Evolutionary conservation across 2,888 invertebrate genomes (phyloP).

Genomic region (Tetragonula carbonaria): DNA sequence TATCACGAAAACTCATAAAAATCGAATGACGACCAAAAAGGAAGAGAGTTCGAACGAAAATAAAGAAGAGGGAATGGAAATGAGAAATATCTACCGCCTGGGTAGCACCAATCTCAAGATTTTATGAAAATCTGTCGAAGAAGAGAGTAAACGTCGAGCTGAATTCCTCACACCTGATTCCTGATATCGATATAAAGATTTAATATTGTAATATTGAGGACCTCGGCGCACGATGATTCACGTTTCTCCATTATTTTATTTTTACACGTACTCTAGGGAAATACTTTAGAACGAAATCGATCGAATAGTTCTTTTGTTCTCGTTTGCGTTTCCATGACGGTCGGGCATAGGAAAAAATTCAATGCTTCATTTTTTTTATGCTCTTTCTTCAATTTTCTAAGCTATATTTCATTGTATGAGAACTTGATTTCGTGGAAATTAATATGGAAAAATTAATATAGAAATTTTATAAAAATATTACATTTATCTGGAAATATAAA

Average conservation of each 20-base stretch:
- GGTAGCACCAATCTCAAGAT: neutral
- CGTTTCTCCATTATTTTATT: neutral
- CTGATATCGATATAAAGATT: conserved; percentile 20
- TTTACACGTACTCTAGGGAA: neutral
- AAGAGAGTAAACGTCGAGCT: conserved; percentile 7
- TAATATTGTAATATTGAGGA: conserved; percentile 24
- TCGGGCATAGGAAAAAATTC: neutral
- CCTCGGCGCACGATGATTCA: conserved; percentile 5
- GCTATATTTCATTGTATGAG: too few species aligned
- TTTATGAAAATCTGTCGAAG: conserved; percentile 1
- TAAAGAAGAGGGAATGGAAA: neutral
- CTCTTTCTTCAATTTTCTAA: too few species aligned
- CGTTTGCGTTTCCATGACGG: neutral
- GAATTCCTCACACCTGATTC: conserved; percentile 6
- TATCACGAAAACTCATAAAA: too few species aligned
- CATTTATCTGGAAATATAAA: too few species aligned
- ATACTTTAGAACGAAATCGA: neutral
- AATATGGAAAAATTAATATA: too few species aligned
- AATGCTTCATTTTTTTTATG: too few species aligned
- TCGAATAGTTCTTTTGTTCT: neutral
- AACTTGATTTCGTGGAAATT: too few species aligned
- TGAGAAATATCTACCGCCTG: conserved; percentile 9
- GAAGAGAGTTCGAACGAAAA: neutral
- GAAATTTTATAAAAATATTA: too few species aligned
- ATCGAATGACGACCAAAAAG: neutral